Conservation (phyloP, 2,113 vertebrate genomes). For the Thamnophis sirtalis region DNA sequence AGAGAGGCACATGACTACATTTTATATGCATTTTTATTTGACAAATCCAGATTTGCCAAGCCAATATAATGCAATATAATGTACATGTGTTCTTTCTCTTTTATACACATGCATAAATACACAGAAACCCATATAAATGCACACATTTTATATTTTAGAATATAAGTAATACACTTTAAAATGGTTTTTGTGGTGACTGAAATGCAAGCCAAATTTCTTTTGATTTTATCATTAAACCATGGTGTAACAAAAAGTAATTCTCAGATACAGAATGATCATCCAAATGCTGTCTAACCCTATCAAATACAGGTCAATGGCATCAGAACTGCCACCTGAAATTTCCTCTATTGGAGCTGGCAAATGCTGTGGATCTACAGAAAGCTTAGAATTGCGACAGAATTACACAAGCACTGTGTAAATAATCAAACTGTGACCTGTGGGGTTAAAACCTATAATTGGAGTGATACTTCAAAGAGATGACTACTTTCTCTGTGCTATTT, state of each 20-base stretch:
- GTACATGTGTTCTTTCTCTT: background rate
- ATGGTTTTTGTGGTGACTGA: slow-evolving; percentile 54
- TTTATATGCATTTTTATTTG: slow-evolving; percentile 56
- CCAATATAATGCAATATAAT: background rate
- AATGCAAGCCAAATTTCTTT: slow-evolving; percentile 59
- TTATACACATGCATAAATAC: background rate
- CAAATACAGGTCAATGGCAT: slow-evolving; percentile 84
- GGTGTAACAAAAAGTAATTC: slow-evolving; percentile 72
- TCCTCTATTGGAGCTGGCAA: slow-evolving; percentile 76
- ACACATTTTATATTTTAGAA: slow-evolving; percentile 26
- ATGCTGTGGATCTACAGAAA: slow-evolving; percentile 83
- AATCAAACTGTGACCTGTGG: slow-evolving; percentile 94
- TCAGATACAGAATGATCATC: slow-evolving; percentile 70
- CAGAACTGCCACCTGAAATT: slow-evolving; percentile 78
- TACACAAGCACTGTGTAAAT: slow-evolving; percentile 96
- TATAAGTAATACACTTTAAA: slow-evolving; percentile 42
- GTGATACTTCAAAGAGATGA: slow-evolving; percentile 97
- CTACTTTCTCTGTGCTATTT: slow-evolving; percentile 85
- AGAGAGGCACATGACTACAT: slow-evolving; percentile 66
- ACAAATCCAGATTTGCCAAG: slow-evolving; percentile 38
- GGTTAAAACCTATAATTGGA: slow-evolving; percentile 99
- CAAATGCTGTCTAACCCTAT: slow-evolving; percentile 82
- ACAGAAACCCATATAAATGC: no score
- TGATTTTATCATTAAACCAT: slow-evolving; percentile 67
- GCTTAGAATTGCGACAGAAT: slow-evolving; percentile 87